Conservation (phyloP, 2,888 invertebrate genomes). For the Onthophagus sagittarius region DNA sequence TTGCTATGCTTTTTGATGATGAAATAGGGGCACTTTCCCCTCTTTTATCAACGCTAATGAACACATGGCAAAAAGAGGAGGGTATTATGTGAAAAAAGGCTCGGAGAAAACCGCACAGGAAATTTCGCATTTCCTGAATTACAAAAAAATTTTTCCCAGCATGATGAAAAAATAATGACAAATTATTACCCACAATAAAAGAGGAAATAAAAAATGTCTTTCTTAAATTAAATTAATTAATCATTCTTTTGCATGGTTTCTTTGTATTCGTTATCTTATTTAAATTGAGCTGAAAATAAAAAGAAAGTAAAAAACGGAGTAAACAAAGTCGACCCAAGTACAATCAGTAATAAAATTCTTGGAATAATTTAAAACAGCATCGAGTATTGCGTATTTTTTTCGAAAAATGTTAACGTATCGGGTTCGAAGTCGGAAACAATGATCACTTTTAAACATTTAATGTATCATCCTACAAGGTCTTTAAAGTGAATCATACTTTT, state of each 20-base stretch:
- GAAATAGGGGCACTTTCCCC: not conserved
- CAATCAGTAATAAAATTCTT: not conserved
- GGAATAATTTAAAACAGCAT: not conserved
- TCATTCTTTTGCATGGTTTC: too few relatives aligned
- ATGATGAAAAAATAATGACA: not conserved
- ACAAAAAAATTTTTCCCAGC: not conserved
- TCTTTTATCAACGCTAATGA: not conserved
- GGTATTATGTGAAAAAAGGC: not conserved
- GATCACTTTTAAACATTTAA: not conserved
- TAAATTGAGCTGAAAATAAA: too few relatives aligned
- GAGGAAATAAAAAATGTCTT: not conserved
- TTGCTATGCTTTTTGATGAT: not conserved
- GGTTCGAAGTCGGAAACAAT: not conserved
- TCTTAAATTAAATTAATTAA: too few relatives aligned
- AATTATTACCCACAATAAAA: not conserved
- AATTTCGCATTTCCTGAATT: not conserved
- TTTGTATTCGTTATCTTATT: too few relatives aligned
- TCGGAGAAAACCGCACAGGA: not conserved
- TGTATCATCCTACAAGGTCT: not conserved
- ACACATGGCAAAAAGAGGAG: not conserved
- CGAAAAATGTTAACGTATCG: not conserved
- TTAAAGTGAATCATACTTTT: not conserved
- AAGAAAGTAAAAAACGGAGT: not conserved
- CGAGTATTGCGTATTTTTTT: too few relatives aligned
- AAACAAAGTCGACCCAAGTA: not conserved